phyloP scores from a whole-genome alignment of 2,797 vertebrate species.

The Paramormyrops hopkinsi region DNA sequence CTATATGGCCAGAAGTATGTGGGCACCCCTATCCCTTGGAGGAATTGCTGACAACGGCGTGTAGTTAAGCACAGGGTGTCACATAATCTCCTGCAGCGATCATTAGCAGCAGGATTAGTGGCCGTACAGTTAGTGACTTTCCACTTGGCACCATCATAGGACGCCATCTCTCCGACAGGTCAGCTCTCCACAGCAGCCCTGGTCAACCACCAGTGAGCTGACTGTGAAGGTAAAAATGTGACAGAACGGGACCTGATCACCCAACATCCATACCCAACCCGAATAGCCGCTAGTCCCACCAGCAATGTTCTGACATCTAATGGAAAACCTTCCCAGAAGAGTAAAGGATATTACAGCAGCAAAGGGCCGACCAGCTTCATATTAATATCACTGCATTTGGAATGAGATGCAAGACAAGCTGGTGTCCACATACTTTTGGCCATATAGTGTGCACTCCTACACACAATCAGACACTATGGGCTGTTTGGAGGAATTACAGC shows the following conservation, averaged over 20 bases:
- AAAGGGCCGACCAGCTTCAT: neutral
- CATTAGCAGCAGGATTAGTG: neutral
- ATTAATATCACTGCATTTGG: neutral
- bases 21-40: neutral
- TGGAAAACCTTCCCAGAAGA: neutral
- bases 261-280: neutral
- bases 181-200: neutral
- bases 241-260: neutral
- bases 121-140: neutral
- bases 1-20: neutral
- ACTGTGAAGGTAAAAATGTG: neutral
- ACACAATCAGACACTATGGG: neutral
- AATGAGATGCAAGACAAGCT: neutral
- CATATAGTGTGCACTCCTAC: neutral
- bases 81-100: neutral
- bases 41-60: neutral
- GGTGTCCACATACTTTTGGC: neutral
- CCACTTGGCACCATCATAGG: neutral
- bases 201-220: neutral
- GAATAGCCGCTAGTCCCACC: neutral
- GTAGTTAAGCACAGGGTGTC: neutral
- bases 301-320: neutral
- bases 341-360: neutral
- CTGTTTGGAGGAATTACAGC: neutral
- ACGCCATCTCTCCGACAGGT: neutral